phyloP scores from a whole-genome alignment of 2,888 invertebrate genomes.

The Cheiracanthium punctorium region DNA sequence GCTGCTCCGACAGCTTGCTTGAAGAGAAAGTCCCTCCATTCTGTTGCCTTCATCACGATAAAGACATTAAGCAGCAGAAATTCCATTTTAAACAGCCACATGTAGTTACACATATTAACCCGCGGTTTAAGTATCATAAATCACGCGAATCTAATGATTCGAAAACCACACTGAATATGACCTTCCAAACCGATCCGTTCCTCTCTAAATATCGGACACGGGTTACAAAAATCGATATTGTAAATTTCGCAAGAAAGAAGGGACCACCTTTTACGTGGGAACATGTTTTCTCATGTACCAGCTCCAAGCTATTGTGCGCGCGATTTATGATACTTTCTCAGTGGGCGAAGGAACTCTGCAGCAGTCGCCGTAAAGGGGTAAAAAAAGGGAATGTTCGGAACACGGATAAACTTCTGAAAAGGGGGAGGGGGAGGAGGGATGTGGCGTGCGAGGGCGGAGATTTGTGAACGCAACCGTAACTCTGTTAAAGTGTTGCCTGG shows the following conservation, averaged over 20 bases:
- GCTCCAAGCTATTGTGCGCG: background rate
- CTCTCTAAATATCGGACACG: conserved; percentile 1
- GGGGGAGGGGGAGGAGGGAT: background rate
- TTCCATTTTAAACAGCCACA: conserved; percentile 3
- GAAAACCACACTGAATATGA: background rate
- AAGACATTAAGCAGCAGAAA: conserved; percentile 1
- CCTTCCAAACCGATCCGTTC: conserved; percentile 4
- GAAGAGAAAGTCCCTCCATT: background rate
- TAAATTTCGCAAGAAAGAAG: background rate
- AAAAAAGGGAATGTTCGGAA: background rate
- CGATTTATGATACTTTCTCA: conserved; percentile 22
- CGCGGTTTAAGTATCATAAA: conserved; percentile 8
- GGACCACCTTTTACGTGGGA: conserved; percentile 10
- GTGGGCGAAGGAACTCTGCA: conserved; percentile 56
- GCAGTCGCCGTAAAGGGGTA: conserved; percentile 39
- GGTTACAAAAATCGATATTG: background rate
- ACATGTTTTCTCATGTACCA: background rate
- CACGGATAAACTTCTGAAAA: no score
- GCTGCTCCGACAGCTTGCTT: background rate
- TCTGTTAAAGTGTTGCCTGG: conserved; percentile 37
- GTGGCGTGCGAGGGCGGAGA: conserved; percentile 4
- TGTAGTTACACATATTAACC: conserved; percentile 13
- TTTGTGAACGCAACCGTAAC: conserved; percentile 42
- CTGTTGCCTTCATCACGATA: background rate
- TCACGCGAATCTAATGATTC: conserved; percentile 9